A percentile compares a stretch with the other conserved stretches of the same genome.
Evolutionary conservation across 2,888 invertebrate species (phyloP).

Genomic region (Polydrusus cervinus): DNA sequence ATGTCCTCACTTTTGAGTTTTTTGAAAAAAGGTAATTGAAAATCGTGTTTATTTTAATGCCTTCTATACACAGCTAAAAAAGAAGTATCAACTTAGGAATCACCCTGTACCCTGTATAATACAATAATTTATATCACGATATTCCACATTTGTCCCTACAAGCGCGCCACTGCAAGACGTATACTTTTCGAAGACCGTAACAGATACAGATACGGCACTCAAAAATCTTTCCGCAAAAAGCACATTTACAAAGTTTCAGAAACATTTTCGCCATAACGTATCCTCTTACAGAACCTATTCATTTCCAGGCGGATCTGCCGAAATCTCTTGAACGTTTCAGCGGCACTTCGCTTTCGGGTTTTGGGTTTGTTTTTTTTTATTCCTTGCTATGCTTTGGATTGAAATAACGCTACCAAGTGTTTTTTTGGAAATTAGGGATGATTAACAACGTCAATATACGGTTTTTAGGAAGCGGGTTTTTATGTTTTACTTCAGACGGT

Average conservation of each 20-base stretch:
- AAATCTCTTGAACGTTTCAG: slow-evolving; percentile 12
- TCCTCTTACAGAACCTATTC: slow-evolving; percentile 20
- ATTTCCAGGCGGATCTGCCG: slow-evolving; percentile 14
- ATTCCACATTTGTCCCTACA: too few species aligned
- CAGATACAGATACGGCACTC: slow-evolving; percentile 21
- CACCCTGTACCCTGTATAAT: too few species aligned
- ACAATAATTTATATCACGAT: too few species aligned
- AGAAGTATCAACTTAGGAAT: too few species aligned
- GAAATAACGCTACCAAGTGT: background rate
- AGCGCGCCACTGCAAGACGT: background rate
- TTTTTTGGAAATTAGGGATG: too few species aligned
- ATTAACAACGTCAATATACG: too few species aligned
- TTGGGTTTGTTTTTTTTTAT: background rate
- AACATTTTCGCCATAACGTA: slow-evolving; percentile 15
- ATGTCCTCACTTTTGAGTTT: too few species aligned
- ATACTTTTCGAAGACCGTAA: background rate
- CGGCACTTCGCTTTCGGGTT: slow-evolving; percentile 12
- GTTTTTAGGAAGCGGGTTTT: too few species aligned
- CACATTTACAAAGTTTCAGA: slow-evolving; percentile 17
- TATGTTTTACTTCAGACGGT: too few species aligned
- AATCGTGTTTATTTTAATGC: too few species aligned
- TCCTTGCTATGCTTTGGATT: background rate
- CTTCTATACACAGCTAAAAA: too few species aligned
- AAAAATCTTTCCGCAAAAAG: slow-evolving; percentile 16
- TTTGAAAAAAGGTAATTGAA: too few species aligned